Evolutionary conservation across 2,797 vertebrate species (phyloP).

Genomic region (Bradypus variegatus): DNA sequence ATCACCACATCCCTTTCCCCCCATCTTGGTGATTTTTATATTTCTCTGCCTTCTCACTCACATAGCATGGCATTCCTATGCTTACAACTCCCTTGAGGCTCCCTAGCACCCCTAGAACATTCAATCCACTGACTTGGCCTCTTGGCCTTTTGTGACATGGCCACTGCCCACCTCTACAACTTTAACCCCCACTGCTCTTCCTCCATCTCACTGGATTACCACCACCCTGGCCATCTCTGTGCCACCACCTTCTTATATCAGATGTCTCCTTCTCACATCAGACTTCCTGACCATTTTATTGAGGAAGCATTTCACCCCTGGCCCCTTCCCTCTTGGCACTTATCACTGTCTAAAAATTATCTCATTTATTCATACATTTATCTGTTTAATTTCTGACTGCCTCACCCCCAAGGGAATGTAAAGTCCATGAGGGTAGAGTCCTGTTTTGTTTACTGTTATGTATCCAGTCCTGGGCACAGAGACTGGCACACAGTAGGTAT

Average conservation of each 20-base stretch:
- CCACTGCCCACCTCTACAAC: background rate
- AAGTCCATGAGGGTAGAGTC: background rate
- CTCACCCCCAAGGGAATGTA: background rate
- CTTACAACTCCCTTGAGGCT: background rate
- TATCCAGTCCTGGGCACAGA: background rate
- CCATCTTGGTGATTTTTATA: rapidly evolving
- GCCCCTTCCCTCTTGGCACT: background rate
- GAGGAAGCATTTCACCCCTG: background rate
- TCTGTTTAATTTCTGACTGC: background rate
- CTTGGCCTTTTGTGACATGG: background rate
- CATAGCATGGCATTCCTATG: rapidly evolving
- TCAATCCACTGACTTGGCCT: background rate
- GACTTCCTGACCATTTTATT: background rate
- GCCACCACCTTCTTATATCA: background rate
- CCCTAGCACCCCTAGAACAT: background rate
- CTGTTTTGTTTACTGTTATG: background rate
- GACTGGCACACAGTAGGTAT: background rate
- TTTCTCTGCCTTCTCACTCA: background rate
- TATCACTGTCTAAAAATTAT: background rate
- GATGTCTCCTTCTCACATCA: background rate
- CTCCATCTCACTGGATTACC: no score
- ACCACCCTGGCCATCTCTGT: background rate
- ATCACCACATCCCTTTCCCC: no score
- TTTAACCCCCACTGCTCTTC: background rate
- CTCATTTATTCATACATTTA: background rate